Percentiles rank a stretch among this genome's conserved stretches.
These are phyloP conservation scores for Cyprinus carpio DNA, from an alignment of 2,113 vertebrate genomes.

Conservation along the genomic window DNA sequence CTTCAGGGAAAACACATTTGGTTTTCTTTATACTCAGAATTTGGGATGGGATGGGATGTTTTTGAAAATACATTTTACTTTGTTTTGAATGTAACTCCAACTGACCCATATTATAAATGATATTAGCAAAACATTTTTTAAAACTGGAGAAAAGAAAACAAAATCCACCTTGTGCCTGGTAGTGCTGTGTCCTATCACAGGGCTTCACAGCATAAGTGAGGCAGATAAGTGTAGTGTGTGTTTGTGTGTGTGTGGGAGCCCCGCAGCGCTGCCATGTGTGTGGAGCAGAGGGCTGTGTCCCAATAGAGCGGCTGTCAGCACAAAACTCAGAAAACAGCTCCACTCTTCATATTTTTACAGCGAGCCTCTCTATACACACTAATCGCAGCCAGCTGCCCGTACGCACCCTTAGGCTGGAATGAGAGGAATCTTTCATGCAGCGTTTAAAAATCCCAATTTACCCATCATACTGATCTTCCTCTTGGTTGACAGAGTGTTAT, in stretches of 20 bases:
- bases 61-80: background rate
- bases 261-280: constrained; percentile 38
- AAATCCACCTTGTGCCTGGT: background rate
- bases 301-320: constrained; percentile 75
- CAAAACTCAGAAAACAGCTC: constrained; percentile 75
- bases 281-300: constrained; percentile 53
- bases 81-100: background rate
- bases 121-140: background rate
- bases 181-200: background rate
- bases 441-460: constrained; percentile 60
- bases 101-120: background rate
- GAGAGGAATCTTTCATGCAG: constrained; percentile 70
- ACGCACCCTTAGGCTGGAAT: constrained; percentile 66
- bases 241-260: background rate
- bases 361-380: constrained; percentile 65
- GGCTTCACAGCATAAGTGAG: constrained; percentile 13
- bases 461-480: constrained; percentile 58
- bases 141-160: too few species aligned
- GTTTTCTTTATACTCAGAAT: background rate
- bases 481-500: background rate
- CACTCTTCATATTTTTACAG: constrained; percentile 65
- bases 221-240: background rate
- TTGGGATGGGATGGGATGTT: background rate
- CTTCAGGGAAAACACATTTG: background rate
- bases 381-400: constrained; percentile 76